Conservation (phyloP, 2,113 vertebrate species). For the Callorhinus ursinus region DNA sequence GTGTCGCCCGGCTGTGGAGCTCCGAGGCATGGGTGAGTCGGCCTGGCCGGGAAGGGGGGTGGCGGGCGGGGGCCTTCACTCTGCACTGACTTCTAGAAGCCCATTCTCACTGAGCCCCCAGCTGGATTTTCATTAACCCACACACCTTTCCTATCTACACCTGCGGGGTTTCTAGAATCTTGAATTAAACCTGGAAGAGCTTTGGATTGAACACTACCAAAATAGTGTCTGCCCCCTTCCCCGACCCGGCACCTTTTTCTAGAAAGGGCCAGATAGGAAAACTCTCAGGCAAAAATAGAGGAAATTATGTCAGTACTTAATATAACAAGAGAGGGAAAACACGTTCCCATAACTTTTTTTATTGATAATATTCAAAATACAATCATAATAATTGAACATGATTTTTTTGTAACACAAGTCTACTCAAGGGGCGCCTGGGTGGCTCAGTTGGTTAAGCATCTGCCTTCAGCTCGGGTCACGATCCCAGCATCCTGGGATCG, state of each 20-base stretch:
- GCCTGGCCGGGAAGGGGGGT: fast-evolving
- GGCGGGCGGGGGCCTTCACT: fast-evolving
- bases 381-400: background rate
- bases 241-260: background rate
- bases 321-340: background rate
- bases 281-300: background rate
- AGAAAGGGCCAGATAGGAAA: background rate
- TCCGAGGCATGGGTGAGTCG: conserved; percentile 84
- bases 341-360: background rate
- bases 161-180: background rate
- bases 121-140: too few relatives aligned
- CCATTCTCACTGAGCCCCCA: too few relatives aligned
- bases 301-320: background rate
- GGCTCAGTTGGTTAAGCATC: too few relatives aligned
- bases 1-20: conserved; percentile 84
- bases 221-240: fast-evolving
- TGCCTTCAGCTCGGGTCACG: too few relatives aligned
- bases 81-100: background rate
- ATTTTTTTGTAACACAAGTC: background rate
- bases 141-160: background rate
- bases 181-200: background rate
- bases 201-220: background rate
- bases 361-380: background rate
- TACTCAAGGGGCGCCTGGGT: background rate
- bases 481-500: too few relatives aligned